Conservation (phyloP, 2,113 vertebrate genomes). For the Proterorhinus semilunaris region DNA sequence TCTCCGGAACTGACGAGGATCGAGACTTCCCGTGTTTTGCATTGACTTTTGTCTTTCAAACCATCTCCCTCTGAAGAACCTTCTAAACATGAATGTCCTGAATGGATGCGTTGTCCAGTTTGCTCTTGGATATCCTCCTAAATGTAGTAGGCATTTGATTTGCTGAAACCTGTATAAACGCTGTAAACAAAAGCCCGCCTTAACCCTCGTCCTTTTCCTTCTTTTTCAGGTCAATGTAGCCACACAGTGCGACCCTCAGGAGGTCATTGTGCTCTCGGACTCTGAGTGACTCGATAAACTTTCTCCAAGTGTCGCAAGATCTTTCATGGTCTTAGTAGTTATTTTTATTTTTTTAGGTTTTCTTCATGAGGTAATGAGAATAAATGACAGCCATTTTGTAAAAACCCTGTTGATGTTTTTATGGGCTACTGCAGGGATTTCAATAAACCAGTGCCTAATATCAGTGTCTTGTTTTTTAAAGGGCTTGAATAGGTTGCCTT, state of each 20-base stretch:
- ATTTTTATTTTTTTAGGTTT: background rate
- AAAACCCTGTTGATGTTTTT: background rate
- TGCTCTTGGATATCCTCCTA: too few species aligned
- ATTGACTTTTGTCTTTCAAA: too few species aligned
- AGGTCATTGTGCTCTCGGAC: constrained; percentile 87
- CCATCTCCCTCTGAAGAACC: too few species aligned
- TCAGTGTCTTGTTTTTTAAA: background rate
- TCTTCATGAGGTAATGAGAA: background rate
- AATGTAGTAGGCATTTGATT: too few species aligned
- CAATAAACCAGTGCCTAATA: constrained; percentile 3
- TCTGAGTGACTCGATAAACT: constrained; percentile 71
- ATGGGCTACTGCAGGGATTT: background rate
- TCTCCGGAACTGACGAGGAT: too few species aligned
- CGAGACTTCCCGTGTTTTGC: too few species aligned
- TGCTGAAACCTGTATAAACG: too few species aligned
- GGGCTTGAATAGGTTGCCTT: background rate
- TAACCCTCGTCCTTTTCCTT: background rate
- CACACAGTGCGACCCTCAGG: constrained; percentile 87
- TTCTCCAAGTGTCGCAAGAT: background rate
- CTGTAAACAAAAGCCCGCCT: background rate
- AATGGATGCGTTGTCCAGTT: too few species aligned
- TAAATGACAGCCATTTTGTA: background rate
- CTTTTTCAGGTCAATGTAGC: constrained; percentile 80
- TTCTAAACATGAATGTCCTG: too few species aligned
- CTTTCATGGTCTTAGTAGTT: background rate